Evolutionary conservation across 37 sponge, comb jelly and placozoan genomes (phyloP), one percentile per base, ranked within the genome.

Genomic region (Ephydatia muelleri): DNA sequence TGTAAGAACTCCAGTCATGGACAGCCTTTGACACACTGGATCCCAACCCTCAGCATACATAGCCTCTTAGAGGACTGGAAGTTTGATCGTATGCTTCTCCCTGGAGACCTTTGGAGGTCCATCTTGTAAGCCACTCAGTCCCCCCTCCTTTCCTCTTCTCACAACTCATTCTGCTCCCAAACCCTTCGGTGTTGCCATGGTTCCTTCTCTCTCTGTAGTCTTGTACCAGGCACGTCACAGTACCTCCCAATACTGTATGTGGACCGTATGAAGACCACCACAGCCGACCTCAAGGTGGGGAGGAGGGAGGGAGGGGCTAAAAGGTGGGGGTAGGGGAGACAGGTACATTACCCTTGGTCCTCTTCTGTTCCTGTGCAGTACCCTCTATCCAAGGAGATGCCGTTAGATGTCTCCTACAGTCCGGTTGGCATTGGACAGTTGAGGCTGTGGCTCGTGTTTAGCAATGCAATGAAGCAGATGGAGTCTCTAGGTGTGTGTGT

Each of bases 221-320:
- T 82, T 40, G 38, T 74, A 12, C 23, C 65, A 6, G 69, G 25
- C 70, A 47, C 25, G 26, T 25, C 23, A 5, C 38, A 81, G 32
- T 96, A 97, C 70, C 78, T 82, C 12, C 97, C 97, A 23, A 34
- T 94, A 12, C 80, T 97, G 36, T 94, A 94, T 68, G 81, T 92
- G 66, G 92, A 93, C 72, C 68, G 90, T 31, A 83, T 97, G 38
- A 81, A 88, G n/a, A 68, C 85, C 22, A 47, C 76, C 39, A 37
- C 82, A 33, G 84, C 70, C 23, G 74, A 92, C 67, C 32, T 92
- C 67, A 64, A 86, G 82, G 95, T 95, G 25, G 35, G 79, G 29
- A 23, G 29, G 25, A 70, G 35, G 47, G 47, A 43, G 4, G 47
- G 8, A 8, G 47, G 4, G 47, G n/a, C n/a, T n/a, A n/a, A n/a